Conservation (phyloP, 1,140 invertebrate genomes). For the Eriocheir sinensis region DNA sequence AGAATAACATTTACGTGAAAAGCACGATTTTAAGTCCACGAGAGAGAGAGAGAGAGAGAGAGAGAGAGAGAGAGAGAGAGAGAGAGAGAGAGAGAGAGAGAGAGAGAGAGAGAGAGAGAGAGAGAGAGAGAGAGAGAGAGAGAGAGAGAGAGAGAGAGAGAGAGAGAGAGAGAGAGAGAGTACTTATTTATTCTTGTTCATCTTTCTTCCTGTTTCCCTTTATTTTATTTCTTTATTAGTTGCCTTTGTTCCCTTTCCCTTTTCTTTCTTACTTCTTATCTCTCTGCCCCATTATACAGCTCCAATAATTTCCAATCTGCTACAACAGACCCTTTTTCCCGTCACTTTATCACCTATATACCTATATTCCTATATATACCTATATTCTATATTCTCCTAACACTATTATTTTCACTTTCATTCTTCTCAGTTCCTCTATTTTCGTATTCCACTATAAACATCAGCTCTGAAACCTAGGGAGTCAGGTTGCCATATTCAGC, state of each 20-base stretch:
- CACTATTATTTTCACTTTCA: neutral
- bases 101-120: neutral
- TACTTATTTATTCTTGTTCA: no score
- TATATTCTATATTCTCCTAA: slow-evolving; percentile 30
- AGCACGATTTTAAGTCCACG: no score
- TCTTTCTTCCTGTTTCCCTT: no score
- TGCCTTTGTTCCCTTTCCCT: no score
- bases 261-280: no score
- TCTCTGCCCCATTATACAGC: no score
- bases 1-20: no score
- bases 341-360: neutral
- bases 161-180: neutral
- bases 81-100: slow-evolving; percentile 45
- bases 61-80: slow-evolving; percentile 26
- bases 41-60: neutral
- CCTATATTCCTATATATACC: neutral
- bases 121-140: neutral
- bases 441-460: neutral
- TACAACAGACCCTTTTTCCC: no score
- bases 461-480: neutral
- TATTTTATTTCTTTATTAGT: no score
- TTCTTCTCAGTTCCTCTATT: neutral
- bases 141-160: neutral
- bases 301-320: no score
- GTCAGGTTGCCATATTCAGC: neutral